These are phyloP conservation scores for Otocyon megalotis DNA, from an alignment of 2,113 vertebrate genomes.

Conservation along the genomic window DNA sequence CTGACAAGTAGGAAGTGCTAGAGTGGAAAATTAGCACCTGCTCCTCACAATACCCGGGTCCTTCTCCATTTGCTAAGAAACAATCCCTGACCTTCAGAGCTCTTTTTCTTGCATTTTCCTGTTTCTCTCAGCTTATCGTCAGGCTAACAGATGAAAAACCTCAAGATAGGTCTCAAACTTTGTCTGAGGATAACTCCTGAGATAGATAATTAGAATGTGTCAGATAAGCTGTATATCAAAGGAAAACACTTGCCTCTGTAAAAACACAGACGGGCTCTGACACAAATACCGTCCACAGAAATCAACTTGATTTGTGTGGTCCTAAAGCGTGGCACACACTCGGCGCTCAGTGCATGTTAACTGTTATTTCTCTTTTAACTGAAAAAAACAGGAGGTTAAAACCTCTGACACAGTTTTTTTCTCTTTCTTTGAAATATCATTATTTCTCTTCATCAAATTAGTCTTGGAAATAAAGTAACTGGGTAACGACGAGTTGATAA, in stretches of 20 bases:
- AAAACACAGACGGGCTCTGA: slow-evolving; percentile 73
- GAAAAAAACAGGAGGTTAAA: not conserved
- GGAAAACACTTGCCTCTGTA: slow-evolving; percentile 76
- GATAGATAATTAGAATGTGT: slow-evolving; percentile 73
- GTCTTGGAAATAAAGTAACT: not conserved
- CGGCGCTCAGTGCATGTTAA: not conserved
- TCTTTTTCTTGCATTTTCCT: slow-evolving; percentile 79
- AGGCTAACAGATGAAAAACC: slow-evolving; percentile 78
- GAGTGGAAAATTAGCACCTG: slow-evolving; percentile 87
- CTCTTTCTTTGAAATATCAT: not conserved
- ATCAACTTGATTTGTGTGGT: not conserved
- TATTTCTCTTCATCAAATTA: not conserved
- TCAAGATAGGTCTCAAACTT: slow-evolving; percentile 78
- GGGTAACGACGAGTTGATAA: not conserved
- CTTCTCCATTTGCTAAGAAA: slow-evolving; percentile 83
- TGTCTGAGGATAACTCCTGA: slow-evolving; percentile 64
- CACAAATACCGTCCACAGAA: slow-evolving; percentile 54
- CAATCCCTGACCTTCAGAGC: slow-evolving; percentile 85
- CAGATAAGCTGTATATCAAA: slow-evolving; percentile 78
- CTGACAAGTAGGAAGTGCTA: slow-evolving; percentile 85
- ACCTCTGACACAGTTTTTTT: not conserved
- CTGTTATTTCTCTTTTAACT: not conserved
- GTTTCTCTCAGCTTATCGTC: slow-evolving; percentile 74
- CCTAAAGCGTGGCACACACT: not conserved
- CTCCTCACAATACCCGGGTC: slow-evolving; percentile 83